Base-by-base conservation (phyloP, 23 tunicate species). In the Aplidium turbinatum region DNA sequence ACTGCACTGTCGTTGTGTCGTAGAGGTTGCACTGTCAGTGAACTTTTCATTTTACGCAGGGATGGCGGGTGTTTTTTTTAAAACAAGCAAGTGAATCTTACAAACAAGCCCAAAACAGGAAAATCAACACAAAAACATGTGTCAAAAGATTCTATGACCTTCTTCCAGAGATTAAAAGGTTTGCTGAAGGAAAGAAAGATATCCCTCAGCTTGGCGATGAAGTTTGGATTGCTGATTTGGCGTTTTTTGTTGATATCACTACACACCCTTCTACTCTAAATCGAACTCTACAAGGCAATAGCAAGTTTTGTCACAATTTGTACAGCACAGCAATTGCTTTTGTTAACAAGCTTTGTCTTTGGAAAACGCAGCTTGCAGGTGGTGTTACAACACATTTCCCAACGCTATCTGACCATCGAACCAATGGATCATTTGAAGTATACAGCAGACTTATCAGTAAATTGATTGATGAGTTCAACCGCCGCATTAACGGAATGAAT, bases 291-390 rank as follows among this genome's bases (percentile, higher is more conserved):
- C 85, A 80, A 70, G 85, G 53, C 21, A 80, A 70, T 52, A 80
- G 56, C 46, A 70, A 70, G 78, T 56, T 70, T 56, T 69, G 68
- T 48, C 78, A 70, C 69, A 54, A 80, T 70, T 80, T 70, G 68
- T 80, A 80, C 45, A 80, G 78, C 34, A 80, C 85, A 80, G 69
- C 85, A 70, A 1, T 69, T 80, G 85, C 85, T 42, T 80, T 80
- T 26, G 38, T 80, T 22, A 38, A 69, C 55, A 80, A 80, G 23
- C 78, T 69, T 69, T 80, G 77, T 53, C 85, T 70, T 70, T 80
- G 69, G 68, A 80, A 80, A 70, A 69, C 34, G 77, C 78, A 80
- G 85, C 78, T 80, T 80, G 85, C 78, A 80, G 33, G 83, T 78
- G 83, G 74, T 78, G 83, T 31, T 26, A 64, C 83, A 76, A 58